These are phyloP conservation scores for Stenodema calcarata DNA, from an alignment of 2,888 invertebrate species.

Conservation along the genomic window DNA sequence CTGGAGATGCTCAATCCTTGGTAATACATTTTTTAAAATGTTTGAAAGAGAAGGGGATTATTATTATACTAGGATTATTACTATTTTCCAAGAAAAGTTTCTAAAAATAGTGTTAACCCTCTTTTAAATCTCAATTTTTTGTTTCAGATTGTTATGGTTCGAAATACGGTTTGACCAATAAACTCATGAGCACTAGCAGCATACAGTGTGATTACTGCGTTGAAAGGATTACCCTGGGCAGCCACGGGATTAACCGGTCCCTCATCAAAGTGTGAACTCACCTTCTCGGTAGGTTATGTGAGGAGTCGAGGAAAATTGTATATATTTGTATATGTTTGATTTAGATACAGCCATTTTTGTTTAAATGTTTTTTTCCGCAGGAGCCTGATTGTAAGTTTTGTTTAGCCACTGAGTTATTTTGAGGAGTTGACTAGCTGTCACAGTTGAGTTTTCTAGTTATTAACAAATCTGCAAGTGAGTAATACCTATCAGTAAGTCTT, in stretches of 20 bases:
- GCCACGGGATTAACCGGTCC: background rate
- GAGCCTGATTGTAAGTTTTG: background rate
- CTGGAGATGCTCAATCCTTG: no score
- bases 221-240: constrained; percentile 27
- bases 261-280: constrained; percentile 45
- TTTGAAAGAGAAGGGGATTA: no score
- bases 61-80: no score
- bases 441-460: no score
- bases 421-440: no score
- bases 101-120: no score
- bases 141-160: constrained; percentile 51
- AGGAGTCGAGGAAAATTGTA: background rate
- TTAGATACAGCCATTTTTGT: no score
- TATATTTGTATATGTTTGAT: background rate
- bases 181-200: constrained; percentile 31
- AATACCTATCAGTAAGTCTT: no score
- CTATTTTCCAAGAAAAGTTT: no score
- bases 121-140: no score
- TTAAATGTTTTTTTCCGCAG: background rate
- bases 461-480: no score
- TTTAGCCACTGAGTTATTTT: background rate
- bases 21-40: no score
- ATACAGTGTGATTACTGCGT: constrained; percentile 45
- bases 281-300: background rate
- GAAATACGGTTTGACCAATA: constrained; percentile 45